Evolutionary conservation across 2,888 invertebrate genomes (phyloP).

Genomic region (Leptinotarsa juncta): DNA sequence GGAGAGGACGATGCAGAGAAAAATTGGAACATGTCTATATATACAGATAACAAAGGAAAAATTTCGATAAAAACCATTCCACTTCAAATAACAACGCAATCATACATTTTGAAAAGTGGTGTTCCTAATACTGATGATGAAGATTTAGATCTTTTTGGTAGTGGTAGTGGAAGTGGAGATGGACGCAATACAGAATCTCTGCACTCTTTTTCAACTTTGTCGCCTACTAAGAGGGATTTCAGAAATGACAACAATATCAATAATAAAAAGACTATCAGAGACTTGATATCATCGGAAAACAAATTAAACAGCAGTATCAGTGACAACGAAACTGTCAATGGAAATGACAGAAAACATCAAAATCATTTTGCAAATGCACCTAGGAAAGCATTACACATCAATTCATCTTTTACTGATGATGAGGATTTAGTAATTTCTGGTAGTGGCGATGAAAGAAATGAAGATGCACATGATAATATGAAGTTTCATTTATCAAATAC

Average conservation of each 20-base stretch:
- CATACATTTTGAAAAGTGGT: not conserved
- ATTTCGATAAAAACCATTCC: not conserved
- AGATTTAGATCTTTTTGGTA: not conserved
- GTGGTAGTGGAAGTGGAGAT: not conserved
- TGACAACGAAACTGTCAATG: too few species aligned
- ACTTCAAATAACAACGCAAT: not conserved
- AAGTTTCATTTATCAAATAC: too few species aligned
- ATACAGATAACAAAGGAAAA: not conserved
- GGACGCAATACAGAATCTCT: not conserved
- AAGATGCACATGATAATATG: not conserved
- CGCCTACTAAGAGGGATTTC: too few species aligned
- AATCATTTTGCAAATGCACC: too few species aligned
- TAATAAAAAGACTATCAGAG: too few species aligned
- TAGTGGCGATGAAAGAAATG: not conserved
- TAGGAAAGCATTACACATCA: not conserved
- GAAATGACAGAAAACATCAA: too few species aligned
- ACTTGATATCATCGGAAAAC: too few species aligned
- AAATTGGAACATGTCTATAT: too few species aligned
- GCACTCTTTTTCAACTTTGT: not conserved
- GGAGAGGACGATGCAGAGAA: not conserved
- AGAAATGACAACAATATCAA: too few species aligned
- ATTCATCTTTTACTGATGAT: not conserved
- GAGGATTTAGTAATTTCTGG: not conserved
- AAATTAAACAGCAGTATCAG: too few species aligned
- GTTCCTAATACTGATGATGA: not conserved